These are phyloP conservation scores for Elegia similella DNA, from an alignment of 2,888 invertebrate genomes.

Conservation along the genomic window DNA sequence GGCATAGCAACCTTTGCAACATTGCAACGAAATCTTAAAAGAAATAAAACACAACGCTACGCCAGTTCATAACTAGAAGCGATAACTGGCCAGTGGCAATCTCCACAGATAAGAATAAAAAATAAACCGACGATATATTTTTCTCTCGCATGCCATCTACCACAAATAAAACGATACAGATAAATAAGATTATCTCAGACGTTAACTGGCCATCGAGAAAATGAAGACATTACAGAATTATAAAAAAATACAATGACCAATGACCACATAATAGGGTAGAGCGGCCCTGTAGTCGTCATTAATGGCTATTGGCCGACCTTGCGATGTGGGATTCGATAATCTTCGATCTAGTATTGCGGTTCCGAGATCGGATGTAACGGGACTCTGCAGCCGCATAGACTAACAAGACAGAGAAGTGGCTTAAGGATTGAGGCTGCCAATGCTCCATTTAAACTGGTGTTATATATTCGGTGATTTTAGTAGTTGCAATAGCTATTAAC, in stretches of 20 bases:
- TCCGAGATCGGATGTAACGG: slow-evolving; percentile 64
- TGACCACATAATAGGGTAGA: slow-evolving; percentile 13
- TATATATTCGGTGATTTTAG: too few relatives aligned
- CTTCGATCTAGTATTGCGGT: slow-evolving; percentile 58
- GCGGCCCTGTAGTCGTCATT: slow-evolving; percentile 17
- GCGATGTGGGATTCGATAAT: slow-evolving; percentile 61
- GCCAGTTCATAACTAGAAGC: background rate
- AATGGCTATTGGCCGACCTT: slow-evolving; percentile 41
- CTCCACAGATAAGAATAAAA: background rate
- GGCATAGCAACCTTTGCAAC: background rate
- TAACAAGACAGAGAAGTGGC: slow-evolving; percentile 10
- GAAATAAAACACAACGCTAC: background rate
- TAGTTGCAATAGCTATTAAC: too few relatives aligned
- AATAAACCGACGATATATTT: background rate
- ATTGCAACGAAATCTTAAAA: background rate
- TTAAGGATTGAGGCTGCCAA: too few relatives aligned
- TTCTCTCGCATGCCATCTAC: background rate
- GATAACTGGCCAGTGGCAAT: background rate
- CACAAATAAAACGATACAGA: background rate
- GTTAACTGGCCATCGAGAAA: slow-evolving; percentile 9
- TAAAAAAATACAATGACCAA: slow-evolving; percentile 4
- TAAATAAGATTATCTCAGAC: background rate
- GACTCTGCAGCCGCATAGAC: slow-evolving; percentile 32
- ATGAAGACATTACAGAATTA: slow-evolving; percentile 12
- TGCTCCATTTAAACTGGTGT: too few relatives aligned